A percentile compares a stretch with the other conserved stretches of the same genome.
Conservation (phyloP, 2,113 vertebrate genomes). For the Laticauda laticaudata region DNA sequence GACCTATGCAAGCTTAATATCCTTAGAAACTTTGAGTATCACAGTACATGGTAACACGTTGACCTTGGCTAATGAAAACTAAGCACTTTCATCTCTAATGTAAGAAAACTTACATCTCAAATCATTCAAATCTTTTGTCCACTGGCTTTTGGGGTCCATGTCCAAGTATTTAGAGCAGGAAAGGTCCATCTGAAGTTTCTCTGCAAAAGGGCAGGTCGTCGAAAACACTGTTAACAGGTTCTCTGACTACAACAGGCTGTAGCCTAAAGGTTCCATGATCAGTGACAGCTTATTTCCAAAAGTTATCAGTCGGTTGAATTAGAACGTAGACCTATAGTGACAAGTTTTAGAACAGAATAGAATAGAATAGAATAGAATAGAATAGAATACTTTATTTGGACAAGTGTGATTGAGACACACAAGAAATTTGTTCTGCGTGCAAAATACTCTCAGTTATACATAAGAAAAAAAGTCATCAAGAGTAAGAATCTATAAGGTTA, state of each 20-base stretch:
- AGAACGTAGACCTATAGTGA: slow-evolving; percentile 31
- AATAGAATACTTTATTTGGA: too few species aligned
- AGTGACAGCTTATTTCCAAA: slow-evolving; percentile 18
- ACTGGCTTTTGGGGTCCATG: neutral
- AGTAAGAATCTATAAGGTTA: too few species aligned
- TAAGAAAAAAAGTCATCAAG: too few species aligned
- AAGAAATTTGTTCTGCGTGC: too few species aligned
- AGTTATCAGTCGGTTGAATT: slow-evolving; percentile 14
- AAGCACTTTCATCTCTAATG: neutral
- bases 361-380: neutral
- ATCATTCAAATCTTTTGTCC: neutral
- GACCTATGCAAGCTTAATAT: neutral
- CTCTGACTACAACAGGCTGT: slow-evolving; percentile 39
- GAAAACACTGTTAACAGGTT: slow-evolving; percentile 25
- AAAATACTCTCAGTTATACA: too few species aligned
- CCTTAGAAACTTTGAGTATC: neutral
- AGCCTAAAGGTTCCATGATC: slow-evolving; percentile 30
- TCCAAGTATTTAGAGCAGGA: neutral
- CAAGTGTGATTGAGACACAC: too few species aligned
- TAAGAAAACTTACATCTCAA: neutral
- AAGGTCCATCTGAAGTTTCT: neutral
- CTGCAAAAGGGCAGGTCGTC: neutral
- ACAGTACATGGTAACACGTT: neutral
- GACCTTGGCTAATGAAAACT: neutral
- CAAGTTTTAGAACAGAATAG: slow-evolving; percentile 12